A percentile compares a stretch with the other conserved stretches of the same genome.
These are phyloP conservation scores for Pogonocherus hispidulus DNA, from an alignment of 2,888 invertebrate species.

Conservation along the genomic window DNA sequence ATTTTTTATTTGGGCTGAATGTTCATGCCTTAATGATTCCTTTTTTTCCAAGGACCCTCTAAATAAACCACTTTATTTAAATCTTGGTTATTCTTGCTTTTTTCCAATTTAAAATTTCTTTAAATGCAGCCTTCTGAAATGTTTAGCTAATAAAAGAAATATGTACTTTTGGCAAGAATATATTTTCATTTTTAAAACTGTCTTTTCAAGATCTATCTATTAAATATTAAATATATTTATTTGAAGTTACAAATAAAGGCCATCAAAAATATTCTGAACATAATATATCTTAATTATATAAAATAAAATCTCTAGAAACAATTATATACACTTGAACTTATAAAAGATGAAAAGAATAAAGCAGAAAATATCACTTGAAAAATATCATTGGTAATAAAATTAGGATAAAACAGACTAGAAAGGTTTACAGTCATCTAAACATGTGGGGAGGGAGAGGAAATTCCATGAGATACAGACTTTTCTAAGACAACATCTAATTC, in stretches of 20 bases:
- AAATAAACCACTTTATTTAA: no score
- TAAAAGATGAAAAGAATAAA: constrained; percentile 21
- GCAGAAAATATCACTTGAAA: constrained; percentile 45
- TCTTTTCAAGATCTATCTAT: constrained; percentile 7
- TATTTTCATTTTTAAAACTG: constrained; percentile 18
- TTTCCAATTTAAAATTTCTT: no score
- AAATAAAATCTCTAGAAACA: constrained; percentile 35
- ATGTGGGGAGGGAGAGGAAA: constrained; percentile 66
- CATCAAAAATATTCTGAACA: constrained; percentile 21
- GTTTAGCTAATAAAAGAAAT: background rate
- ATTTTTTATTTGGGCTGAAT: no score
- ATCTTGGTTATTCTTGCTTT: no score
- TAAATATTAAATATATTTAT: constrained; percentile 10
- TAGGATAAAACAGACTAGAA: constrained; percentile 20
- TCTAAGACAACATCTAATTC: constrained; percentile 91
- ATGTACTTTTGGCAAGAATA: constrained; percentile 26
- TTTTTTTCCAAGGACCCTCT: no score
- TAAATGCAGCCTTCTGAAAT: background rate
- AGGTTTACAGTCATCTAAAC: constrained; percentile 33
- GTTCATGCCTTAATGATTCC: no score
- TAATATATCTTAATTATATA: background rate
- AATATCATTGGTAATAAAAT: constrained; percentile 41
- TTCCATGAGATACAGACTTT: constrained; percentile 84
- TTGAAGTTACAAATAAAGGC: constrained; percentile 2
- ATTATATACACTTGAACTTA: constrained; percentile 20